Conservation (phyloP, 2,113 vertebrate genomes). For the Labeo catla region DNA sequence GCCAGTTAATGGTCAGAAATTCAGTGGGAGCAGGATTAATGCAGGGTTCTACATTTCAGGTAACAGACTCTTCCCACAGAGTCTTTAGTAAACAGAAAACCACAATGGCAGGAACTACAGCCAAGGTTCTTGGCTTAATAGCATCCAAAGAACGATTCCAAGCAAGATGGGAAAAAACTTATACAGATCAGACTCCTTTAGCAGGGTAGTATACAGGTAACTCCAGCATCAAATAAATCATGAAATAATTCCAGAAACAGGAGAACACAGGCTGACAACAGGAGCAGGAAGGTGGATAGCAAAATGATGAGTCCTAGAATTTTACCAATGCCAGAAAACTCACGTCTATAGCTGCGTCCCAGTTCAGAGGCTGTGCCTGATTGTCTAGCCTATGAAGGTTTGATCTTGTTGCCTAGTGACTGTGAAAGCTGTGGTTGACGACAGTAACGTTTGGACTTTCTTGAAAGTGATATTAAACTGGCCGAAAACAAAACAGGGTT, state of each 20-base stretch:
- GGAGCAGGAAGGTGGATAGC: not conserved
- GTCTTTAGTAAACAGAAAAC: not conserved
- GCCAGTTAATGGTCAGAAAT: too few species aligned
- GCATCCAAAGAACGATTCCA: too few species aligned
- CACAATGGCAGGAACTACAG: not conserved
- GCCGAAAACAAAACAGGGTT: not conserved
- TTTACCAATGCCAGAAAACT: not conserved
- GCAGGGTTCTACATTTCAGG: not conserved
- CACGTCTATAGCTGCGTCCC: not conserved
- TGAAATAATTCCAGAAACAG: not conserved
- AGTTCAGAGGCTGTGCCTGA: too few species aligned
- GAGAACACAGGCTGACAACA: not conserved
- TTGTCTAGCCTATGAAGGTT: not conserved
- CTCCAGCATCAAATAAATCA: not conserved
- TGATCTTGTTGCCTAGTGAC: not conserved
- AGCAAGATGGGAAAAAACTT: too few species aligned
- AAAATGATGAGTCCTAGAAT: too few species aligned
- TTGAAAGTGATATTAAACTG: not conserved
- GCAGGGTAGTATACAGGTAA: not conserved
- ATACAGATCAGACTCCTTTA: not conserved
- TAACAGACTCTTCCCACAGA: not conserved
- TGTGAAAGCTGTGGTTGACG: not conserved
- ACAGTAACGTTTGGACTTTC: not conserved
- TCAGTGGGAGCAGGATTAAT: too few species aligned
- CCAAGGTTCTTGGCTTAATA: not conserved